Evolutionary conservation across 35 echinoderm and acorn worm genomes (phyloP), one percentile per base, ranked within the genome.

Genomic region (Stichopus chloronotus): DNA sequence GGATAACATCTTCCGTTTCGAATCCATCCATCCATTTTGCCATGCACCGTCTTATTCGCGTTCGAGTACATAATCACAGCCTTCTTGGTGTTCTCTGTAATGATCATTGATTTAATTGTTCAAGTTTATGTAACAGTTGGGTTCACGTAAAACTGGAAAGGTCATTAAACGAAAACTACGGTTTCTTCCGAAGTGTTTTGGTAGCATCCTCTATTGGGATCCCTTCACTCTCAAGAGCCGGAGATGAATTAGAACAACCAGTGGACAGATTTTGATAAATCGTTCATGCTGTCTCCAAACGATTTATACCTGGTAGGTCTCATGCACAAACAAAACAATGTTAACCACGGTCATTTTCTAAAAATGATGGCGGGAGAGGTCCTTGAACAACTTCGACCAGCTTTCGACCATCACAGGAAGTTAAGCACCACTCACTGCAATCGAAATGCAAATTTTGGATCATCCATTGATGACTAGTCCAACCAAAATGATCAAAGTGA

Each of bases 11-110:
- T 85, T 85, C 55, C 52, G 58, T 5, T 85, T 55, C 14, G 55
- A 85, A 8, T 58, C 82, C 22, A 53, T 85, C 8, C 30, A 57
- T 2, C 22, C 1, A 23, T 85, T 25, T 21, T 85, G 58, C 55
- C 55, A 7, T 85, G 82, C 21, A 85, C 82, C 4, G 55, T 85
- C 13, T 85, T 56, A 12, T 85, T 85, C 55, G 82, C 54, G 58
- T 85, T 85, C 55, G 82, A 85, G 56, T 85, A 59, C 22, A 58
- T 85, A n/a, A 58, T 85, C 10, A 85, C 82, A 9, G 82, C 17
- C 58, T 85, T 22, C 16, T 14, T 85, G 14, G 17, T 85, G n/a
- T 21, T 85, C 24, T 59, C 17, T 55, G 17, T 58, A 19, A 58
- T 21, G 53, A 16, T 85, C n/a, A 4, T 57, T 25, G 82, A 85